Conservation (phyloP, 2,888 invertebrate genomes). For the Lochmaea capreae region DNA sequence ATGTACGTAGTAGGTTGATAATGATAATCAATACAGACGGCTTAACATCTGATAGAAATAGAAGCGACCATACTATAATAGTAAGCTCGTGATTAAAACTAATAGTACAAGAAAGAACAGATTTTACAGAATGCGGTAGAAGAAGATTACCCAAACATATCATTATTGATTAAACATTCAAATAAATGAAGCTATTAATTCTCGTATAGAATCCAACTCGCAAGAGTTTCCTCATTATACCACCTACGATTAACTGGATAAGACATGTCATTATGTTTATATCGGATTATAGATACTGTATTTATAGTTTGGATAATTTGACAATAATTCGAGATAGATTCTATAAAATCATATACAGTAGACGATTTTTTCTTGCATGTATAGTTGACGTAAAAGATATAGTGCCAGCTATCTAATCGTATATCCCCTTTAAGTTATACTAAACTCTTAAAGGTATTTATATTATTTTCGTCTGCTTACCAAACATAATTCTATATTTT, state of each 20-base stretch:
- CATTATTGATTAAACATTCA: conserved; percentile 11
- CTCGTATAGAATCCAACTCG: not conserved
- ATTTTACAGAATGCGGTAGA: conserved; percentile 16
- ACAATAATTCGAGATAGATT: too few relatives aligned
- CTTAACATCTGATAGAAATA: not conserved
- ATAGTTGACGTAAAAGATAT: too few relatives aligned
- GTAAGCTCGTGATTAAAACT: not conserved
- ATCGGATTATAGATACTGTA: not conserved
- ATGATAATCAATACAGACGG: too few relatives aligned
- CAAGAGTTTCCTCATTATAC: conserved; percentile 1
- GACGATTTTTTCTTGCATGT: too few relatives aligned
- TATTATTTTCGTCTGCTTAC: too few relatives aligned
- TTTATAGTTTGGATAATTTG: not conserved
- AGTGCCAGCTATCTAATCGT: too few relatives aligned
- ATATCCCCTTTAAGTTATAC: too few relatives aligned
- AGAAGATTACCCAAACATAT: conserved; percentile 8
- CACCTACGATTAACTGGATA: not conserved
- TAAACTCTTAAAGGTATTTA: too few relatives aligned
- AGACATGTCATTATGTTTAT: not conserved
- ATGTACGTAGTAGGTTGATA: too few relatives aligned
- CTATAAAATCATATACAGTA: too few relatives aligned
- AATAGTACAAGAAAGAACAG: not conserved
- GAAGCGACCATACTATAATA: conserved; percentile 3
- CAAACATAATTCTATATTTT: too few relatives aligned
- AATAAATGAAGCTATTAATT: conserved; percentile 14